Evolutionary conservation across 2,888 invertebrate species (phyloP).

Genomic region (Limenitis camilla): DNA sequence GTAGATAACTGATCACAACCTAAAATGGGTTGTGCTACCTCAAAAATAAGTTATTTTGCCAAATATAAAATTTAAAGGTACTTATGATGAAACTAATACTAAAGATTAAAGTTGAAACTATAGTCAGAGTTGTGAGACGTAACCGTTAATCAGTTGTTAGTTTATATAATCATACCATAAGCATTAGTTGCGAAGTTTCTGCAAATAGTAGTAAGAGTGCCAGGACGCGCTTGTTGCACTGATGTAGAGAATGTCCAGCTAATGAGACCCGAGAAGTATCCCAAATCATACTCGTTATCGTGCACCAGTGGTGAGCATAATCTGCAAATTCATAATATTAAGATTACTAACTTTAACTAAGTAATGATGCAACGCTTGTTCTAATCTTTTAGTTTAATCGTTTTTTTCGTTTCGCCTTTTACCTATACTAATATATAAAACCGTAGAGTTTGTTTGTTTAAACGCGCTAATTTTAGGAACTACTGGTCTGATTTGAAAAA

Average conservation of each 20-base stretch:
- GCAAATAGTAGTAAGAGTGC: conserved; percentile 42
- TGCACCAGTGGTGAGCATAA: conserved; percentile 49
- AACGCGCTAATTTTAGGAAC: too few relatives aligned
- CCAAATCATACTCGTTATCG: conserved; percentile 46
- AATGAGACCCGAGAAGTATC: conserved; percentile 56
- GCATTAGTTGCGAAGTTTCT: conserved; percentile 38
- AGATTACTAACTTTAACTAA: background rate
- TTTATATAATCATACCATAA: conserved; percentile 38
- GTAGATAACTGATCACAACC: too few relatives aligned
- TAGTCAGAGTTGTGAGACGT: background rate
- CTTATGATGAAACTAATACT: too few relatives aligned
- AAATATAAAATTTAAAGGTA: too few relatives aligned
- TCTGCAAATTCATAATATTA: conserved; percentile 33
- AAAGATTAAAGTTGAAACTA: background rate
- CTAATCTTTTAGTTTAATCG: too few relatives aligned
- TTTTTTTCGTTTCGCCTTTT: too few relatives aligned
- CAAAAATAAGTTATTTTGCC: too few relatives aligned
- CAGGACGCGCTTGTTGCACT: conserved; percentile 52
- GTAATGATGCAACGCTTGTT: too few relatives aligned
- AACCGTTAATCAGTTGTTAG: background rate
- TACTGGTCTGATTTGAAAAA: too few relatives aligned
- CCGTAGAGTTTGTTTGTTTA: too few relatives aligned
- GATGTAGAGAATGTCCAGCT: conserved; percentile 56
- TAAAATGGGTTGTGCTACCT: too few relatives aligned
- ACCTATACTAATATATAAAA: too few relatives aligned